phyloP scores from a whole-genome alignment of 2,888 invertebrate genomes.

The Trissolcus japonicus region DNA sequence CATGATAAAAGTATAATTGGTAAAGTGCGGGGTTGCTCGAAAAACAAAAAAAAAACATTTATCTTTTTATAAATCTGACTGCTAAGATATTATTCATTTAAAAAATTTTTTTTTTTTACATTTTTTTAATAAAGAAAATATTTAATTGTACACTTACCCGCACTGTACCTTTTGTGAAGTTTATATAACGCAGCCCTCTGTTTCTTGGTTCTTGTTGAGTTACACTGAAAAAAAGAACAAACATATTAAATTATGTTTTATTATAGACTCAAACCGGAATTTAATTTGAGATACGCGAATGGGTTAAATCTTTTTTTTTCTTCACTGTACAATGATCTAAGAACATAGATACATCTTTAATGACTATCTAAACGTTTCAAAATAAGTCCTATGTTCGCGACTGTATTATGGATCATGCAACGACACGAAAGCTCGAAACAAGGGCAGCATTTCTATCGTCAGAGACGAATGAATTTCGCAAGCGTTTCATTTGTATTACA shows the following conservation, averaged over 20 bases:
- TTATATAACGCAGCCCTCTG: conserved; percentile 1
- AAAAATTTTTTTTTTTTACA: too few relatives aligned
- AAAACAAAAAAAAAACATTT: background rate
- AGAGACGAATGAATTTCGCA: conserved; percentile 50
- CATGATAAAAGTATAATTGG: conserved; percentile 49
- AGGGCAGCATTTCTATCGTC: conserved; percentile 46
- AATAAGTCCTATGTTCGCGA: conserved; percentile 16
- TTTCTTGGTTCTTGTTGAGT: background rate
- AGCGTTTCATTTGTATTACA: conserved; percentile 42
- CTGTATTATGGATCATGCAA: conserved; percentile 34
- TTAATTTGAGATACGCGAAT: too few relatives aligned
- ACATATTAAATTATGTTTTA: too few relatives aligned
- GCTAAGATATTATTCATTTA: too few relatives aligned
- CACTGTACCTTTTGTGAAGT: conserved; percentile 34
- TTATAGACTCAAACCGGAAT: too few relatives aligned
- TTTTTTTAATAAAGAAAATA: background rate
- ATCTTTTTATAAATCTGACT: too few relatives aligned
- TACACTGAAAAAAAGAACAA: background rate
- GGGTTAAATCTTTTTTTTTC: background rate
- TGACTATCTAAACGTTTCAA: conserved; percentile 15
- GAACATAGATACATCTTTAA: background rate
- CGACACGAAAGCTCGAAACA: conserved; percentile 32
- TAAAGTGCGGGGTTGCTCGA: conserved; percentile 58
- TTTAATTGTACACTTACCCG: conserved; percentile 20
- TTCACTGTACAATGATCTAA: conserved; percentile 3